Percentiles rank a stretch among this genome's conserved stretches.
phyloP scores from a whole-genome alignment of 1,140 invertebrate species.

The Leptestheria dahalacensis region DNA sequence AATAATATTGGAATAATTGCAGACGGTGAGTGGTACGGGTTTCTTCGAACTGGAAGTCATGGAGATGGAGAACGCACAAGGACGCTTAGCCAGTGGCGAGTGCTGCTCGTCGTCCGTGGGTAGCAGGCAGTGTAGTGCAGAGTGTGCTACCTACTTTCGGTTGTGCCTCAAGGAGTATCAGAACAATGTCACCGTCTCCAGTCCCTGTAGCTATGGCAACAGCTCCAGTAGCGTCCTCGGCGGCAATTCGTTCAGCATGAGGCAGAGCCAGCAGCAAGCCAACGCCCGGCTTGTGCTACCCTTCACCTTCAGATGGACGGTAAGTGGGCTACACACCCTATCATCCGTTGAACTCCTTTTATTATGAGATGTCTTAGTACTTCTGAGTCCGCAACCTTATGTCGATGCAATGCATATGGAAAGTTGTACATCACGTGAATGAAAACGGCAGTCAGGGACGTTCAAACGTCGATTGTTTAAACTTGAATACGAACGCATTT shows the following conservation, averaged over 20 bases:
- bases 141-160: conserved; percentile 67
- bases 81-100: conserved; percentile 56
- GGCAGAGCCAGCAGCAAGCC: conserved; percentile 46
- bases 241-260: conserved; percentile 69
- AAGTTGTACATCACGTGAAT: too few relatives aligned
- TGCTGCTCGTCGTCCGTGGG: conserved; percentile 50
- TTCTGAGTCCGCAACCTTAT: too few relatives aligned
- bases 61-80: conserved; percentile 70
- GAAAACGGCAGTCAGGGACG: too few relatives aligned
- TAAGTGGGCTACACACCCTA: too few relatives aligned
- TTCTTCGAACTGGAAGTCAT: conserved; percentile 83
- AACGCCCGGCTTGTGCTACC: conserved; percentile 54
- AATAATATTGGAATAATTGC: conserved; percentile 22
- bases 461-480: too few relatives aligned
- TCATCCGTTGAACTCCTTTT: too few relatives aligned
- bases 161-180: conserved; percentile 86
- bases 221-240: conserved; percentile 66
- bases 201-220: conserved; percentile 78
- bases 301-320: conserved; percentile 81
- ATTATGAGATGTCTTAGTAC: too few relatives aligned
- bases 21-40: conserved; percentile 58
- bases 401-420: too few relatives aligned
- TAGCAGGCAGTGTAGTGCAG: conserved; percentile 22
- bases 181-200: conserved; percentile 59
- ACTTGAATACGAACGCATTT: too few relatives aligned